Evolutionary conservation across 2,113 vertebrate genomes (phyloP).

Genomic region (Rana temporaria): DNA sequence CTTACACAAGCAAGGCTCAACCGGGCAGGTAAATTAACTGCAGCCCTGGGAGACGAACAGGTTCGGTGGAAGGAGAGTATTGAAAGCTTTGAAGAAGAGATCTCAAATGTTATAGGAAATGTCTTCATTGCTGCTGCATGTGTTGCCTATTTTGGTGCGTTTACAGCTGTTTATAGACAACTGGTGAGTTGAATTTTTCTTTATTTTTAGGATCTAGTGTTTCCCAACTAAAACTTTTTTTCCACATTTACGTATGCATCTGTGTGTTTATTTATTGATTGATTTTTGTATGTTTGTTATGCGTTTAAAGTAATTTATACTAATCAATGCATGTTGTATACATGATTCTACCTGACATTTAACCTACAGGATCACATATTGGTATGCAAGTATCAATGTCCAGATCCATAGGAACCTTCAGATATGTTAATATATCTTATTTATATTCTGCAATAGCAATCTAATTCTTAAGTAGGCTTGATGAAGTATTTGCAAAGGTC

Average conservation of each 20-base stretch:
- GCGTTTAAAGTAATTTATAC: too few relatives aligned
- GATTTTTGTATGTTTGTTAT: too few relatives aligned
- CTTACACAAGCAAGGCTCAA: conserved; percentile 77
- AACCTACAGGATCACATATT: too few relatives aligned
- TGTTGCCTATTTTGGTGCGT: conserved; percentile 84
- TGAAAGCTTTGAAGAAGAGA: conserved; percentile 76
- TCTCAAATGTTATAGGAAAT: conserved; percentile 79
- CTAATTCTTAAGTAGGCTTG: background rate
- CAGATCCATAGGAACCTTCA: too few relatives aligned
- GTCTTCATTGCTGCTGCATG: conserved; percentile 86
- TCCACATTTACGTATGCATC: too few relatives aligned
- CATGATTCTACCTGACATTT: too few relatives aligned
- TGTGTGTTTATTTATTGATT: too few relatives aligned
- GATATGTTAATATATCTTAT: background rate
- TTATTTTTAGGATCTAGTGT: background rate
- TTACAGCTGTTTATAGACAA: conserved; percentile 83
- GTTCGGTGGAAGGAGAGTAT: conserved; percentile 85
- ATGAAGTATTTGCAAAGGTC: background rate
- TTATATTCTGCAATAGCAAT: background rate
- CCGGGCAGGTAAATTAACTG: conserved; percentile 79
- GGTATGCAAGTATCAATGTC: too few relatives aligned
- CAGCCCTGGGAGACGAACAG: conserved; percentile 80
- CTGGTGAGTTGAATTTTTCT: conserved; percentile 63
- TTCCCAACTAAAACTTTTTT: too few relatives aligned
- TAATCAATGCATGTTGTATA: too few relatives aligned